These are phyloP conservation scores for Ferdinandea cuprea DNA, from an alignment of 2,888 invertebrate species.

Conservation along the genomic window DNA sequence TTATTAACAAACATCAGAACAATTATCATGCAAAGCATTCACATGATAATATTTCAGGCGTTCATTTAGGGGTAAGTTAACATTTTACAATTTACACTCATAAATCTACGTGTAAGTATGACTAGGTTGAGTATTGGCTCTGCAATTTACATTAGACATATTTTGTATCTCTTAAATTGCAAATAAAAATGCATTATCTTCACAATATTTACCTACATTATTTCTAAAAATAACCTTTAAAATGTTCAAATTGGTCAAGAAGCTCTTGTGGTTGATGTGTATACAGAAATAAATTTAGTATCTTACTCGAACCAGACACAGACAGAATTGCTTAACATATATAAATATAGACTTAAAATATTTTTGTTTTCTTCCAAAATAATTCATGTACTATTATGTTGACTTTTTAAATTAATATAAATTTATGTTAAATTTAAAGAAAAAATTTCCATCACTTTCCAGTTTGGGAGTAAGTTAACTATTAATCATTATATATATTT, in stretches of 20 bases:
- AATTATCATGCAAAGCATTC: constrained; percentile 60
- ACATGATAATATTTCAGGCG: constrained; percentile 47
- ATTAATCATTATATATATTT: not conserved
- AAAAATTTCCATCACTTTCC: constrained; percentile 84
- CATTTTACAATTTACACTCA: not conserved
- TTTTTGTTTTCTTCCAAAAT: not conserved
- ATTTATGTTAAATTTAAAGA: constrained; percentile 82
- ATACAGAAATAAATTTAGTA: constrained; percentile 54
- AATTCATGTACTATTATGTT: not conserved
- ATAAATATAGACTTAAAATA: not conserved
- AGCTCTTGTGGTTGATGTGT: not conserved
- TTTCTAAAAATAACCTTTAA: constrained; percentile 38
- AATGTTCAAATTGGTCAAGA: not conserved
- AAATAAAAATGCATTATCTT: not conserved
- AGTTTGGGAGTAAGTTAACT: constrained; percentile 84
- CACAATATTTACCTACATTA: not conserved
- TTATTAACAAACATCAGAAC: constrained; percentile 64
- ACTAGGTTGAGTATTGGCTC: too few relatives aligned
- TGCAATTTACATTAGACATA: not conserved
- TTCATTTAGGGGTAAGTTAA: constrained; percentile 54
- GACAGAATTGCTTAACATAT: constrained; percentile 7
- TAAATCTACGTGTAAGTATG: too few relatives aligned
- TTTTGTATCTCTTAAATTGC: too few relatives aligned
- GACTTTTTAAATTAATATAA: not conserved
- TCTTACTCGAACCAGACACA: constrained; percentile 23